phyloP scores from a whole-genome alignment of 2,888 invertebrate species.

The Deroplatys truncata region DNA sequence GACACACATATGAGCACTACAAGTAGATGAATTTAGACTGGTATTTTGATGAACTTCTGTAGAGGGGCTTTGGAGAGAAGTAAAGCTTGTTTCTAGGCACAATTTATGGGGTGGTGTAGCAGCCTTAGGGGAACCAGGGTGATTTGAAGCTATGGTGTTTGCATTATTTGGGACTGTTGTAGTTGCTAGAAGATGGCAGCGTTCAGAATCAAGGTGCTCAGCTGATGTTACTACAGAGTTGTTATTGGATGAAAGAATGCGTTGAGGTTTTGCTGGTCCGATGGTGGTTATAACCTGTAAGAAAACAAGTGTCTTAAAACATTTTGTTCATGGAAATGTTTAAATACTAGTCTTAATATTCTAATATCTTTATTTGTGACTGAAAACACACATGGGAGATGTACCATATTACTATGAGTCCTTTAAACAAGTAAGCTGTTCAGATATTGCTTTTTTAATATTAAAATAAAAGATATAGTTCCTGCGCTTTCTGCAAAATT shows the following conservation, averaged over 20 bases:
- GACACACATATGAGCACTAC: slow-evolving; percentile 6
- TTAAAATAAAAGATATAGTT: too few species aligned
- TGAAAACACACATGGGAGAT: background rate
- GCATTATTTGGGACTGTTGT: slow-evolving; percentile 39
- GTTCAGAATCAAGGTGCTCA: slow-evolving; percentile 41
- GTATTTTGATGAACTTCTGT: slow-evolving; percentile 26
- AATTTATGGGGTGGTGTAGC: slow-evolving; percentile 53
- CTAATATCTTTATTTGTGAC: background rate
- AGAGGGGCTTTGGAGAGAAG: slow-evolving; percentile 58
- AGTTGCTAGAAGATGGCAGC: slow-evolving; percentile 34
- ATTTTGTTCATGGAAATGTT: background rate
- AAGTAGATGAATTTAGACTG: slow-evolving; percentile 40
- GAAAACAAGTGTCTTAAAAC: background rate
- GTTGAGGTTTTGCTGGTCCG: slow-evolving; percentile 75
- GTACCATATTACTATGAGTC: too few species aligned
- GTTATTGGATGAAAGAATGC: slow-evolving; percentile 43
- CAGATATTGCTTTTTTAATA: too few species aligned
- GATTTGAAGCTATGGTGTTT: slow-evolving; percentile 26
- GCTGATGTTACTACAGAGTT: slow-evolving; percentile 38
- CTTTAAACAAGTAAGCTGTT: too few species aligned
- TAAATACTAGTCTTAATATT: background rate
- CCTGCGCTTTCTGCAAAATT: too few species aligned
- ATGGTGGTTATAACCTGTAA: slow-evolving; percentile 70
- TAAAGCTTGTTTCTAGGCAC: slow-evolving; percentile 72
- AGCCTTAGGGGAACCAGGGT: slow-evolving; percentile 42